Conservation (phyloP, 2,797 vertebrate genomes). For the Poecilia wingei region DNA sequence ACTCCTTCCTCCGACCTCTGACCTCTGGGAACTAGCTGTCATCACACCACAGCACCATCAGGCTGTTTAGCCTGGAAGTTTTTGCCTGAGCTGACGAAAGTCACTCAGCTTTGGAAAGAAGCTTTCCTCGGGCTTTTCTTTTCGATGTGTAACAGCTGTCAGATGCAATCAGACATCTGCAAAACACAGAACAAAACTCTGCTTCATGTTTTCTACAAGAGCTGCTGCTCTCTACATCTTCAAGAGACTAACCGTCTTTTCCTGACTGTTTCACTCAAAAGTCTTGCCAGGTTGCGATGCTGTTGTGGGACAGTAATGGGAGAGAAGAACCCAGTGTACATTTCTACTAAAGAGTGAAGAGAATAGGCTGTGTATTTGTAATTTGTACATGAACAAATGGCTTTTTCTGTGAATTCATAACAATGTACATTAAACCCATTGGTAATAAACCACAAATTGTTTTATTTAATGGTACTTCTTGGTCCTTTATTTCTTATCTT, state of each 20-base stretch:
- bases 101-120: slow-evolving; percentile 59
- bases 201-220: slow-evolving; percentile 35
- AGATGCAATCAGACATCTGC: slow-evolving; percentile 70
- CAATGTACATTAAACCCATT: slow-evolving; percentile 90
- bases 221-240: slow-evolving; percentile 21
- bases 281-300: slow-evolving; percentile 89
- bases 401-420: slow-evolving; percentile 89
- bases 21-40: not conserved
- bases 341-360: slow-evolving; percentile 84
- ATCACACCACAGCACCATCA: slow-evolving; percentile 67
- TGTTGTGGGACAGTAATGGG: slow-evolving; percentile 86
- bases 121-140: slow-evolving; percentile 73
- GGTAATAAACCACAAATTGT: slow-evolving; percentile 88
- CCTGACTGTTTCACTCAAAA: slow-evolving; percentile 82
- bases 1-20: slow-evolving; percentile 33
- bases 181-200: slow-evolving; percentile 79
- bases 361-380: slow-evolving; percentile 83
- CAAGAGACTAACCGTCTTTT: slow-evolving; percentile 65
- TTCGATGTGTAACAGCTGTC: slow-evolving; percentile 45
- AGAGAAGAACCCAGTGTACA: slow-evolving; percentile 84
- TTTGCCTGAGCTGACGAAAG: slow-evolving; percentile 58
- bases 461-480: slow-evolving; percentile 76
- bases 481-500: not conserved
- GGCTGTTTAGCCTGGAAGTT: slow-evolving; percentile 79
- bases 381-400: slow-evolving; percentile 91